Evolutionary conservation across 2,888 invertebrate species (phyloP).

Genomic region (Dusona sp.): DNA sequence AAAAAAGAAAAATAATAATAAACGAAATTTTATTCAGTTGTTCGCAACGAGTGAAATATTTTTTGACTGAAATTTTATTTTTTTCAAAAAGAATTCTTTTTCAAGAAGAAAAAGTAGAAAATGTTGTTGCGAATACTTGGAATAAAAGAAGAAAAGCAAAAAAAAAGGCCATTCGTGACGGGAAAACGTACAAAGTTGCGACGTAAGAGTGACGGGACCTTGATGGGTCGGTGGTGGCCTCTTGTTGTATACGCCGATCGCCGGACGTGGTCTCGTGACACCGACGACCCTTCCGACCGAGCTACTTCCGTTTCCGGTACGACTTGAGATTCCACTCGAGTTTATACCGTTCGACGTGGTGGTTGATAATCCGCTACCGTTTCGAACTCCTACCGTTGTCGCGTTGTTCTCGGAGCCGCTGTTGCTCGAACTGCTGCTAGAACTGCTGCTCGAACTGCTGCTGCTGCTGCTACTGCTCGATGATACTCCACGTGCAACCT

Average conservation of each 20-base stretch:
- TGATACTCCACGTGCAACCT: conserved; percentile 83
- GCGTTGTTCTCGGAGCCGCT: conserved; percentile 71
- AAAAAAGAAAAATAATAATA: background rate
- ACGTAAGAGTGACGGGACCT: conserved; percentile 88
- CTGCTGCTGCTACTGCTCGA: conserved; percentile 66
- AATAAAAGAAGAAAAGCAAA: conserved; percentile 46
- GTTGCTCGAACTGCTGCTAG: conserved; percentile 68
- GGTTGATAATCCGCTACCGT: conserved; percentile 75
- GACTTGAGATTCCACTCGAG: conserved; percentile 51
- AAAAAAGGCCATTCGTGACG: conserved; percentile 82
- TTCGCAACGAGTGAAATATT: background rate
- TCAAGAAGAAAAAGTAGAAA: conserved; percentile 5
- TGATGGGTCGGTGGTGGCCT: conserved; percentile 86
- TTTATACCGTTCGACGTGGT: conserved; percentile 79
- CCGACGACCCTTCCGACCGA: conserved; percentile 85
- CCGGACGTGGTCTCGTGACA: conserved; percentile 86
- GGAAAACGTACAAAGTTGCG: conserved; percentile 88
- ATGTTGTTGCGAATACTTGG: background rate
- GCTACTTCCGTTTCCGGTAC: conserved; percentile 80
- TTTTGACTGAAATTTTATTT: background rate
- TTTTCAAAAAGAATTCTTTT: background rate
- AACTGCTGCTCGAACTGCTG: conserved; percentile 53
- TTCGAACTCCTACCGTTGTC: conserved; percentile 48
- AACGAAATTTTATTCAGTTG: background rate
- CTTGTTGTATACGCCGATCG: conserved; percentile 86